These are phyloP conservation scores for Ciona savignyi DNA, from an alignment of 23 tunicate genomes.

Conservation along the genomic window DNA sequence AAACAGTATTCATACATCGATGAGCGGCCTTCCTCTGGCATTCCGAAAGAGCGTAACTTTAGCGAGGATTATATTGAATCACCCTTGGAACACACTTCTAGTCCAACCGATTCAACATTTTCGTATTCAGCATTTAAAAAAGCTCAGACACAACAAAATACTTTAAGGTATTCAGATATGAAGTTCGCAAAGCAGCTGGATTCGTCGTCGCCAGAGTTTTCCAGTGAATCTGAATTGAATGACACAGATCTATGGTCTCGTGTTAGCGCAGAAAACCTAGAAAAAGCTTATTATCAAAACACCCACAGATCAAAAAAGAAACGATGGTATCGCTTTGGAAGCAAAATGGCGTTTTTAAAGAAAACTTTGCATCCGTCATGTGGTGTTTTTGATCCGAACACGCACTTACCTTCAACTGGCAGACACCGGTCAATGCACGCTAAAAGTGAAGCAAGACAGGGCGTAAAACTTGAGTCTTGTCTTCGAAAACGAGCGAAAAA, in stretches of 20 bases:
- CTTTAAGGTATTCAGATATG: neutral
- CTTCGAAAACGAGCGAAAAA: neutral
- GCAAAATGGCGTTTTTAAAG: neutral
- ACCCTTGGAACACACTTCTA: neutral
- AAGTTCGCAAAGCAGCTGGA: neutral
- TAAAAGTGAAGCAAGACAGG: neutral
- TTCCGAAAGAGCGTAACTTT: too few species aligned
- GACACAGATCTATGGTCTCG: neutral
- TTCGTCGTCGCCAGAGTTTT: neutral
- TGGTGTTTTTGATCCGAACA: neutral
- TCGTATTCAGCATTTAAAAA: neutral
- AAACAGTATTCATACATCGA: neutral
- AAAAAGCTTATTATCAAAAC: too few species aligned
- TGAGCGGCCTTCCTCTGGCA: neutral
- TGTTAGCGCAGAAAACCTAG: neutral
- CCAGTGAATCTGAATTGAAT: neutral
- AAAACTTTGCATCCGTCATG: neutral
- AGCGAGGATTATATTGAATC: too few species aligned
- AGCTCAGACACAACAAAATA: too few species aligned
- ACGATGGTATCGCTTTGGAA: neutral
- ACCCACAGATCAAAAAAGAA: neutral
- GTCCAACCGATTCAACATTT: neutral
- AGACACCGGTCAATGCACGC: neutral
- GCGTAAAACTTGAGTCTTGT: neutral
- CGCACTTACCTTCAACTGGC: too few species aligned